Conservation (phyloP, 1,140 invertebrate species). For the Kradibia gibbosae region DNA sequence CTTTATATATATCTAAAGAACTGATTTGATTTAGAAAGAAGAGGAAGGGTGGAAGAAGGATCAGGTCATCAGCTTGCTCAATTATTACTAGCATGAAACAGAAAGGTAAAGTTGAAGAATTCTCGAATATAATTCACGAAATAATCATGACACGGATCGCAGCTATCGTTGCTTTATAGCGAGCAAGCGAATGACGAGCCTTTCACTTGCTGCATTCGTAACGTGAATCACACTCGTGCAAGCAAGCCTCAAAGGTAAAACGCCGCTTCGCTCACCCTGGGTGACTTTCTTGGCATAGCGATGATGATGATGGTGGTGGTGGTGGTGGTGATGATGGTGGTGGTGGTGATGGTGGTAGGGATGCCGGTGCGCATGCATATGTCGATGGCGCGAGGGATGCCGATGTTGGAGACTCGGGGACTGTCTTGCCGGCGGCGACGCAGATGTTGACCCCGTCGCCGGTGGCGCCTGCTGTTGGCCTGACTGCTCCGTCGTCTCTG, state of each 20-base stretch:
- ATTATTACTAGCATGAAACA: background rate
- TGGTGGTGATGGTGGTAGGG: slow-evolving; percentile 55
- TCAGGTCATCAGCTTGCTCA: background rate
- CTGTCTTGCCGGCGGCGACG: slow-evolving; percentile 47
- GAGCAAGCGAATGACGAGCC: background rate
- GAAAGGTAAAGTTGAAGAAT: background rate
- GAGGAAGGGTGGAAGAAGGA: background rate
- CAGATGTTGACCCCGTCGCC: slow-evolving; percentile 52
- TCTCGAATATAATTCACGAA: slow-evolving; percentile 9
- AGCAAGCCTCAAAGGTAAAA: background rate
- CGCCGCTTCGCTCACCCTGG: slow-evolving; percentile 15
- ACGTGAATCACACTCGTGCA: background rate
- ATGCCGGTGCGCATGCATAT: slow-evolving; percentile 42
- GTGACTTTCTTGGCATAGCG: slow-evolving; percentile 22
- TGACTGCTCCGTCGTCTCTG: background rate
- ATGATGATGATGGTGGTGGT: slow-evolving; percentile 59
- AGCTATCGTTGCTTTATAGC: background rate
- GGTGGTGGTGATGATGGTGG: too few species aligned
- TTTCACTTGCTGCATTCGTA: background rate
- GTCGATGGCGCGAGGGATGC: slow-evolving; percentile 35
- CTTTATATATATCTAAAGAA: too few species aligned
- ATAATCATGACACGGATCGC: background rate
- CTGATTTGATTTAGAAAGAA: too few species aligned
- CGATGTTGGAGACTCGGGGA: slow-evolving; percentile 53
- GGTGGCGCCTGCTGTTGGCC: slow-evolving; percentile 57